A percentile compares a stretch with the other conserved stretches of the same genome.
These are phyloP conservation scores for Chrysina gloriosa DNA, from an alignment of 2,888 invertebrate species.

Conservation along the genomic window DNA sequence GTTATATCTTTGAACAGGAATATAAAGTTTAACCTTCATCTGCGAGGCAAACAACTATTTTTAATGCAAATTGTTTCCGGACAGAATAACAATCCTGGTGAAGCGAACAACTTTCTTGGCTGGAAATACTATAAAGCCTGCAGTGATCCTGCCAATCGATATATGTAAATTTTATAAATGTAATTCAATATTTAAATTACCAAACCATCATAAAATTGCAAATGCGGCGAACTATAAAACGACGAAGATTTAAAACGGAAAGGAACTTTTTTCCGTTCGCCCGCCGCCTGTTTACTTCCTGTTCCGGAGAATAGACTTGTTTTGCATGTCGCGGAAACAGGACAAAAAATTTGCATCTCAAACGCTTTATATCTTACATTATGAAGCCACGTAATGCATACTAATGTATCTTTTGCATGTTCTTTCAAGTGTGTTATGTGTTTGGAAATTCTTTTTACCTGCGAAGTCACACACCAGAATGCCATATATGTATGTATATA, in stretches of 20 bases:
- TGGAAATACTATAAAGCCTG: not conserved
- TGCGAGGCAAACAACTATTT: conserved; percentile 16
- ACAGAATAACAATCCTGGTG: conserved; percentile 12
- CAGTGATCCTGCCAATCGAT: conserved; percentile 12
- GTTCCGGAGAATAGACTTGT: conserved; percentile 55
- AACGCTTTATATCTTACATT: conserved; percentile 52
- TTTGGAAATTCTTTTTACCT: too few species aligned
- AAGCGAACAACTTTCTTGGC: not conserved
- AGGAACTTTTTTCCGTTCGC: conserved; percentile 57
- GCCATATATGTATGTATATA: too few species aligned
- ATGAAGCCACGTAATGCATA: conserved; percentile 50
- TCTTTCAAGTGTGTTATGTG: conserved; percentile 11
- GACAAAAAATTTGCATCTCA: conserved; percentile 59
- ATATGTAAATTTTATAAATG: conserved; percentile 40
- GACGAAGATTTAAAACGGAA: conserved; percentile 61
- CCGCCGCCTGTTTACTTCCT: conserved; percentile 59
- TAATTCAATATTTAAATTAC: conserved; percentile 45
- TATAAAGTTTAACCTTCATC: conserved; percentile 2
- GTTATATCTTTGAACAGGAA: too few species aligned
- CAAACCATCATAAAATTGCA: conserved; percentile 46
- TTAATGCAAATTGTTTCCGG: conserved; percentile 16
- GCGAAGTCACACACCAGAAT: too few species aligned
- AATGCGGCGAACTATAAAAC: conserved; percentile 57
- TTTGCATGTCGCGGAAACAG: conserved; percentile 58
- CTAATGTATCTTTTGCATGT: conserved; percentile 42